Base-by-base conservation (phyloP, 1,140 invertebrate genomes). In the Pectinophora gossypiella region DNA sequence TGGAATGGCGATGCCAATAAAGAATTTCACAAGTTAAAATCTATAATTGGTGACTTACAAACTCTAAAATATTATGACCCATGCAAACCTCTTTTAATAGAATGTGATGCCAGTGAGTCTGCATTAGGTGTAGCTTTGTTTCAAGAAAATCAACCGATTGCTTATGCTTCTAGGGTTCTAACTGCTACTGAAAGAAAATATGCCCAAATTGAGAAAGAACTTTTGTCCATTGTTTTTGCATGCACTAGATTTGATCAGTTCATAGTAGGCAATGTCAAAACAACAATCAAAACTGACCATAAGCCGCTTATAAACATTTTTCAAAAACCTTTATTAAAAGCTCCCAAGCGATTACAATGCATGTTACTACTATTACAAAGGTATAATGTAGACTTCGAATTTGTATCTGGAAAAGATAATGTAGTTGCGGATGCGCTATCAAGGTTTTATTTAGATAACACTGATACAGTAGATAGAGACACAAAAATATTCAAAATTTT, bases 151-250 rank as follows among this genome's bases (percentile, higher is more conserved):
- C 23, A 19, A 54, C 87, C 7, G 10, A 38, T 38, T 6, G 64
- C 68, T 7, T 87, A 69, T 70, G 70, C 72, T 12, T 72, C 61
- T 6, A 60, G 64, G 49, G 32, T 55, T 9, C 52, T 88, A 5
- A 68, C 54, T 9, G 2, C 32, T 16, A 55, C 72, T 6, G 63
- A 87, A 49, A 45, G 54, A 32, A 62, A 64, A 4, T 88, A 87
- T 54, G 52, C 71, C 0, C 64, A 72, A 20, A 81, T 82, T 5
- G 81, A 88, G 40, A 81, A 74, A 40, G 76, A 88, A 54, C 54
- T 61, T 4, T 54, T 80, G 3, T 68, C 64, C 19, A 67, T 86
- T 7, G 48, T 59, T 43, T 72, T 60, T 59, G 61, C 49, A 13
- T 50, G 32, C 40, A 19, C 7, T 3, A 38, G 35, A n/a, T 50